phyloP scores from a whole-genome alignment of 2,888 invertebrate species.

The Chelonus formosanus region DNA sequence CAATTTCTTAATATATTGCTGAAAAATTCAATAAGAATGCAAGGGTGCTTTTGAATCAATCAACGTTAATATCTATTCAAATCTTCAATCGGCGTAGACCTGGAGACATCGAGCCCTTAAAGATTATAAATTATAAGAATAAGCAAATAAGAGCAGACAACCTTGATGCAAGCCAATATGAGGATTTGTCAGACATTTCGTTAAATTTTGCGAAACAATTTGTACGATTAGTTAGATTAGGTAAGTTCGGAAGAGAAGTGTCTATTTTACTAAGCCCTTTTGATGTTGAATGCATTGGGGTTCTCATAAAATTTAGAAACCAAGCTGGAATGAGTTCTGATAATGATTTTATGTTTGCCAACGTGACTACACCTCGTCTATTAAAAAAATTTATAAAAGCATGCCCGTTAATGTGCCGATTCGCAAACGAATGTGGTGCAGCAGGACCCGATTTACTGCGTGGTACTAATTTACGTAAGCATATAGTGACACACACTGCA shows the following conservation, averaged over 20 bases:
- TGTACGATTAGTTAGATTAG: slow-evolving; percentile 20
- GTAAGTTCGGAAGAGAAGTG: slow-evolving; percentile 31
- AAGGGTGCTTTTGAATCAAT: slow-evolving; percentile 8
- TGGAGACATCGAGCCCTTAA: slow-evolving; percentile 22
- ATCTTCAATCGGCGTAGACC: slow-evolving; percentile 27
- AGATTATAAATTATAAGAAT: no score
- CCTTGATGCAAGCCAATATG: no score
- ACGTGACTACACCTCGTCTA: slow-evolving; percentile 17
- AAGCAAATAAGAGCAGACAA: neutral
- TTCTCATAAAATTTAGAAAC: slow-evolving; percentile 20
- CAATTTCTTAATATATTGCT: neutral
- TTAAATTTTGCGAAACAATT: slow-evolving; percentile 5
- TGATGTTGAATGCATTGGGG: slow-evolving; percentile 5
- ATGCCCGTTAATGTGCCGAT: slow-evolving; percentile 23
- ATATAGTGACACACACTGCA: slow-evolving; percentile 27
- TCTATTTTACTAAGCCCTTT: slow-evolving; percentile 25
- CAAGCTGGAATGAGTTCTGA: slow-evolving; percentile 15
- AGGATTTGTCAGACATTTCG: neutral
- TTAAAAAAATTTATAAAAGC: slow-evolving; percentile 20
- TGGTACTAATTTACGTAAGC: slow-evolving; percentile 25
- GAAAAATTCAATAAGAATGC: slow-evolving; percentile 20
- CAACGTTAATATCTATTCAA: slow-evolving; percentile 15
- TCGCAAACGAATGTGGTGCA: slow-evolving; percentile 29
- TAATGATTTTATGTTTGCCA: slow-evolving; percentile 31
- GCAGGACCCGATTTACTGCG: slow-evolving; percentile 22